A percentile compares a stretch with the other conserved stretches of the same genome.
Conservation (phyloP, 2,797 vertebrate genomes). For the Gymnothorax reevesii region DNA sequence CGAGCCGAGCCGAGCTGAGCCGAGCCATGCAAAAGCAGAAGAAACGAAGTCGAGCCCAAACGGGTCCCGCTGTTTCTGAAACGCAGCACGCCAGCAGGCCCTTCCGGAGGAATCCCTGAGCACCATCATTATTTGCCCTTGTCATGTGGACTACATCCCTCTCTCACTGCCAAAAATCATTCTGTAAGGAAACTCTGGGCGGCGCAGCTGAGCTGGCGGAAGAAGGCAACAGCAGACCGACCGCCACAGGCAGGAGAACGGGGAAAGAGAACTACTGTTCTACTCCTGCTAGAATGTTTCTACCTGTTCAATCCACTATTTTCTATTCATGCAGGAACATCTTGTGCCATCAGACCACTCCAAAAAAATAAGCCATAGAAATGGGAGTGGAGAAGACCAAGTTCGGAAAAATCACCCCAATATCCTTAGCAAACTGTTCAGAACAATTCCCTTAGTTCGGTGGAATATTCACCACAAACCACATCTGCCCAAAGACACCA, state of each 20-base stretch:
- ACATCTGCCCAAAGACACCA: not conserved
- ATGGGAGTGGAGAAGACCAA: not conserved
- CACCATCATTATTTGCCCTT: constrained; percentile 59
- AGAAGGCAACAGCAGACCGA: constrained; percentile 26
- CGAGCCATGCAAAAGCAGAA: not conserved
- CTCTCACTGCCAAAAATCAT: constrained; percentile 14
- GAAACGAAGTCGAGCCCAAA: not conserved
- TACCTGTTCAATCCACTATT: constrained; percentile 65
- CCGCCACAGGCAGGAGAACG: not conserved
- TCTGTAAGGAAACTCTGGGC: not conserved
- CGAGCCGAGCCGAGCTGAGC: not conserved
- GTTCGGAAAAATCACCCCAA: not conserved
- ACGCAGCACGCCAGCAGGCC: not conserved
- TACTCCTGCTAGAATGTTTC: constrained; percentile 53
- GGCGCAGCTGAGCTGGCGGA: constrained; percentile 52
- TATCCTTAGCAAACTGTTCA: not conserved
- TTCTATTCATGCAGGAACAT: constrained; percentile 63
- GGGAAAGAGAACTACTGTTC: constrained; percentile 2
- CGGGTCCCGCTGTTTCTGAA: not conserved
- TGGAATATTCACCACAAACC: not conserved
- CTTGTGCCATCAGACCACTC: constrained; percentile 57
- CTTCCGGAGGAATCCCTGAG: constrained; percentile 40
- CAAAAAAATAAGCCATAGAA: constrained; percentile 47
- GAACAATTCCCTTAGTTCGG: not conserved
- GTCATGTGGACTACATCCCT: constrained; percentile 37